These are phyloP conservation scores for Pseudomyrmex dendroicus DNA, from an alignment of 1,140 invertebrate genomes.

Conservation along the genomic window DNA sequence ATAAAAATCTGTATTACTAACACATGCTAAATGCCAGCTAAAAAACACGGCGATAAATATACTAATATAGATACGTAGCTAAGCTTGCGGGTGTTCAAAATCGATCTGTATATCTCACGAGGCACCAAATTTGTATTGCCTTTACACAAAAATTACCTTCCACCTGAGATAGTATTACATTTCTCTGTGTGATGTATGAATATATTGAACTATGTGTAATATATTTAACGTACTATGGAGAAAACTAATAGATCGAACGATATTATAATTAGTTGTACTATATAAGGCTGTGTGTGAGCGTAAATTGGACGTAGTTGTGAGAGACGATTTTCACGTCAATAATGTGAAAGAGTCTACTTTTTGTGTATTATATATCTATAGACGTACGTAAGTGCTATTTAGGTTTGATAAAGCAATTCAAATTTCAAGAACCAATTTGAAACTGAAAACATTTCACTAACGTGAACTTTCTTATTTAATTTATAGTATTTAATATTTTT, in stretches of 20 bases:
- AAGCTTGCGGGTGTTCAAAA: conserved; percentile 52
- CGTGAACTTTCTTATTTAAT: neutral
- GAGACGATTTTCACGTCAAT: neutral
- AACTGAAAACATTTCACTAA: neutral
- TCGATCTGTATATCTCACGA: conserved; percentile 49
- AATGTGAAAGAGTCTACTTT: neutral
- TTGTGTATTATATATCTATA: too few species aligned
- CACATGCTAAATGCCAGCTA: conserved; percentile 52
- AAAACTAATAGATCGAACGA: conserved; percentile 2
- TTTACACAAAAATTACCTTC: conserved; percentile 48
- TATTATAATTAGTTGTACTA: conserved; percentile 29
- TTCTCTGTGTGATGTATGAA: conserved; percentile 29
- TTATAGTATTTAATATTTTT: neutral
- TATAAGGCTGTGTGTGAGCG: conserved; percentile 43
- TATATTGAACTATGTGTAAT: conserved; percentile 27
- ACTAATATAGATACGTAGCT: conserved; percentile 48
- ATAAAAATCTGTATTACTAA: conserved; percentile 37
- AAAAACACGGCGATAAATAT: conserved; percentile 42
- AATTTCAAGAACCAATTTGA: conserved; percentile 2
- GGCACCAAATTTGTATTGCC: neutral
- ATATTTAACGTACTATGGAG: conserved; percentile 15
- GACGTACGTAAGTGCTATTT: neutral
- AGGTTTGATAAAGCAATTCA: neutral
- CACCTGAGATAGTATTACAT: conserved; percentile 39
- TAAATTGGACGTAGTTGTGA: conserved; percentile 43